These are phyloP conservation scores for Holothuria glaberrima DNA, from an alignment of 35 echinoderm and acorn worm species.

Conservation along the genomic window DNA sequence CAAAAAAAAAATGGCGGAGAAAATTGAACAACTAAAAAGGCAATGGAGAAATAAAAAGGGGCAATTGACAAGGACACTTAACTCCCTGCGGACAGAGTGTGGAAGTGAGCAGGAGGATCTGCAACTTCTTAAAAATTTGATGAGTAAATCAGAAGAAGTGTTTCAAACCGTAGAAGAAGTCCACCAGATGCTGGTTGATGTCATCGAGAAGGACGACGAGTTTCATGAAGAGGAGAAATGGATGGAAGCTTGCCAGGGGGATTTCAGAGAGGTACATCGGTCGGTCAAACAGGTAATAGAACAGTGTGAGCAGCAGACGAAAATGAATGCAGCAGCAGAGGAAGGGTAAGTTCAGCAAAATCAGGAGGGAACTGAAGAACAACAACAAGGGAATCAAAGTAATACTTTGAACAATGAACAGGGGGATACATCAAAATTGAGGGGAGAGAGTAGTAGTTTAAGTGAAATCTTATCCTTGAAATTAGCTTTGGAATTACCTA, in stretches of 20 bases:
- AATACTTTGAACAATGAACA: background rate
- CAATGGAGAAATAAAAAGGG: background rate
- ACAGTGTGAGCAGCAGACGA: background rate
- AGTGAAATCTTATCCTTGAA: background rate
- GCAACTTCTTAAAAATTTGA: background rate
- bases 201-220: background rate
- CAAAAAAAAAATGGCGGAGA: no score
- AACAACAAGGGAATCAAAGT: background rate
- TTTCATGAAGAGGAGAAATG: background rate
- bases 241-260: background rate
- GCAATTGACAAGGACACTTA: background rate
- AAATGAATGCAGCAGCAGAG: background rate
- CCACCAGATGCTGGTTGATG: conserved; percentile 17
- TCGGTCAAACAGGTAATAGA: background rate
- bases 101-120: background rate
- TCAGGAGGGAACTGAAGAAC: background rate
- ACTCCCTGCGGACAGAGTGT: background rate
- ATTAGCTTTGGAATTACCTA: conserved; percentile 38
- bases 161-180: background rate
- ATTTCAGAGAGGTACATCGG: background rate
- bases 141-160: background rate
- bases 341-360: background rate
- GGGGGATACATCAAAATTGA: background rate
- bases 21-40: background rate
- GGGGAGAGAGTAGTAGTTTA: background rate